phyloP scores from a whole-genome alignment of 1,140 invertebrate genomes.

The Zaprionus tsacasi region DNA sequence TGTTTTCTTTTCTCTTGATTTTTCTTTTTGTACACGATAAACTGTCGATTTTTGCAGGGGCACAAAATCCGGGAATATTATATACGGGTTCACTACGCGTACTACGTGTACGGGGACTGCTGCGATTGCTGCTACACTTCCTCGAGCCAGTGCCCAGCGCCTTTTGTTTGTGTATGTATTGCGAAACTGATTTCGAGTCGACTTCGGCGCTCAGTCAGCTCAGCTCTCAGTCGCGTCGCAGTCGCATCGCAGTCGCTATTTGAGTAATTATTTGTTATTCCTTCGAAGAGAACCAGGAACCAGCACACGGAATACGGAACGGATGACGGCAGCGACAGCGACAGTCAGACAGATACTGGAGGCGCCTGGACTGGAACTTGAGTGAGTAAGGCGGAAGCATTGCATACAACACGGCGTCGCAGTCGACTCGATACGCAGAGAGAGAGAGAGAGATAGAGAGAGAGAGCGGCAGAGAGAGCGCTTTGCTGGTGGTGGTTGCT shows the following conservation, averaged over 20 bases:
- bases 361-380: slow-evolving; percentile 36
- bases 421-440: slow-evolving; percentile 34
- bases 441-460: too few relatives aligned
- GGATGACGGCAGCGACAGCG: slow-evolving; percentile 18
- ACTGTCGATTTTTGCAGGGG: slow-evolving; percentile 46
- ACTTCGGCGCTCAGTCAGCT: slow-evolving; percentile 40
- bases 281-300: slow-evolving; percentile 37
- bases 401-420: slow-evolving; percentile 69
- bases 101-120: neutral
- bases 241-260: slow-evolving; percentile 36
- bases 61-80: neutral
- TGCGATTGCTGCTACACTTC: slow-evolving; percentile 59
- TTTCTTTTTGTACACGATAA: slow-evolving; percentile 13
- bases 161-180: slow-evolving; percentile 84
- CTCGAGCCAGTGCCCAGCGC: slow-evolving; percentile 69
- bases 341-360: slow-evolving; percentile 69
- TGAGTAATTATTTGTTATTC: slow-evolving; percentile 82
- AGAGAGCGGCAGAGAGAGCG: slow-evolving; percentile 28
- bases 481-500: slow-evolving; percentile 46
- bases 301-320: slow-evolving; percentile 12
- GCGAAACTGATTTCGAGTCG: slow-evolving; percentile 79
- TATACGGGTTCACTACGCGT: slow-evolving; percentile 30
- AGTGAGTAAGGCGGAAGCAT: slow-evolving; percentile 55
- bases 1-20: neutral
- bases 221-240: slow-evolving; percentile 18